Conservation (phyloP, 1,140 invertebrate species). For the Lordiphosa clarofinis region DNA sequence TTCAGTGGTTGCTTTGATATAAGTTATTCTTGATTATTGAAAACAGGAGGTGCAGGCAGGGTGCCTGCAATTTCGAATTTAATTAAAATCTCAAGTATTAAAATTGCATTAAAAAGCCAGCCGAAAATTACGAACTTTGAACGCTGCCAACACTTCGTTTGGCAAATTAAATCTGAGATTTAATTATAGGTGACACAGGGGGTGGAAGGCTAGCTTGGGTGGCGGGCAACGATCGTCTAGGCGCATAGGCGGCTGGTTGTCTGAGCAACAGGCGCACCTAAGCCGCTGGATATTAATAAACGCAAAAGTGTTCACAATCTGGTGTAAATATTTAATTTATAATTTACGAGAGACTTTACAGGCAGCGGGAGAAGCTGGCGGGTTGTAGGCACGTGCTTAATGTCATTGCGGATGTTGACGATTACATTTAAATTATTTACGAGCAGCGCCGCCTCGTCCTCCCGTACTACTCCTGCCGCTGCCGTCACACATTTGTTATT, state of each 20-base stretch:
- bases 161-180: constrained; percentile 54
- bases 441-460: constrained; percentile 22
- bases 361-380: constrained; percentile 2
- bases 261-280: constrained; percentile 45
- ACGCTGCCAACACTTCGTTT: constrained; percentile 29
- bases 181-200: constrained; percentile 39
- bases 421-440: constrained; percentile 75
- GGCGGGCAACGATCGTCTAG: constrained; percentile 7
- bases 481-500: constrained; percentile 68
- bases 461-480: constrained; percentile 6
- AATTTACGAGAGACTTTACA: constrained; percentile 61
- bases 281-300: constrained; percentile 63
- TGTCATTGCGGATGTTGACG: constrained; percentile 69
- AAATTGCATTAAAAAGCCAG: constrained; percentile 52
- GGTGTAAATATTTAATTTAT: constrained; percentile 72
- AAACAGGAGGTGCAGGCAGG: constrained; percentile 37
- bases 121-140: constrained; percentile 27
- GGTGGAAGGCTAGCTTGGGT: constrained; percentile 2
- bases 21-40: constrained; percentile 51
- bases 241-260: constrained; percentile 18
- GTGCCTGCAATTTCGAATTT: constrained; percentile 44
- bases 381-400: constrained; percentile 61
- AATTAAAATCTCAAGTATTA: constrained; percentile 63
- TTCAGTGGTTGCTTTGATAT: constrained; percentile 36
- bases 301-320: constrained; percentile 62